These are phyloP conservation scores for Syngnathus acus DNA, from an alignment of 2,797 vertebrate genomes.

Conservation along the genomic window DNA sequence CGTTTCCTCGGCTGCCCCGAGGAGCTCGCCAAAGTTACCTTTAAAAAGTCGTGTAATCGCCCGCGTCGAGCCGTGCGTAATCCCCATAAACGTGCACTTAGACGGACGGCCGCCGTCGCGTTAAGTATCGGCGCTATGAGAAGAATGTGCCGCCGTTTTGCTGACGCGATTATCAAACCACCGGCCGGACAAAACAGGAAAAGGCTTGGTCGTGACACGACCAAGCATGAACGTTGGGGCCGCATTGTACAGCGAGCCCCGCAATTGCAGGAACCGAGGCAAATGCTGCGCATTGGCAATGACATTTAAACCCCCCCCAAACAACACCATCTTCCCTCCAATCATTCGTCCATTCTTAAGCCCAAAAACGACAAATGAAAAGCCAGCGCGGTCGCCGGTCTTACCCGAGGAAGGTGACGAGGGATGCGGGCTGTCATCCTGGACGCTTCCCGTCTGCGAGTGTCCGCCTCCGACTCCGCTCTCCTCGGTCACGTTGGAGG, in stretches of 20 bases:
- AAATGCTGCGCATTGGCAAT: background rate
- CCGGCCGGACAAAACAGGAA: no score
- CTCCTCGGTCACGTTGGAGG: constrained; percentile 96
- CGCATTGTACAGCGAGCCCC: background rate
- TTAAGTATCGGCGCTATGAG: constrained; percentile 73
- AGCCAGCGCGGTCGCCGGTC: constrained; percentile 8
- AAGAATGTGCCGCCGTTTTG: constrained; percentile 65
- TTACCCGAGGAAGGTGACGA: constrained; percentile 97
- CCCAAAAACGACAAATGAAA: no score
- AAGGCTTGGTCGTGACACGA: no score
- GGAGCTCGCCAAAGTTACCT: constrained; percentile 79
- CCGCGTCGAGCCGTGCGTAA: constrained; percentile 75
- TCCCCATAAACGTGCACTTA: constrained; percentile 76
- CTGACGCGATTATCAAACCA: background rate
- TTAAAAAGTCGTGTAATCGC: constrained; percentile 83
- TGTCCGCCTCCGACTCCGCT: constrained; percentile 89
- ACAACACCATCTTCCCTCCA: no score
- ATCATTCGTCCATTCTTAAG: no score
- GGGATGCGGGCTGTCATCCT: constrained; percentile 96
- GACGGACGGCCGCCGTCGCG: constrained; percentile 62
- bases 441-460: constrained; percentile 92
- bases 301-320: no score
- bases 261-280: background rate
- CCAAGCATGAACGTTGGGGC: background rate
- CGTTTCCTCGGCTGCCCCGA: constrained; percentile 72